Evolutionary conservation across 2,888 invertebrate genomes (phyloP).

Genomic region (Zaprionus obscuricornis): DNA sequence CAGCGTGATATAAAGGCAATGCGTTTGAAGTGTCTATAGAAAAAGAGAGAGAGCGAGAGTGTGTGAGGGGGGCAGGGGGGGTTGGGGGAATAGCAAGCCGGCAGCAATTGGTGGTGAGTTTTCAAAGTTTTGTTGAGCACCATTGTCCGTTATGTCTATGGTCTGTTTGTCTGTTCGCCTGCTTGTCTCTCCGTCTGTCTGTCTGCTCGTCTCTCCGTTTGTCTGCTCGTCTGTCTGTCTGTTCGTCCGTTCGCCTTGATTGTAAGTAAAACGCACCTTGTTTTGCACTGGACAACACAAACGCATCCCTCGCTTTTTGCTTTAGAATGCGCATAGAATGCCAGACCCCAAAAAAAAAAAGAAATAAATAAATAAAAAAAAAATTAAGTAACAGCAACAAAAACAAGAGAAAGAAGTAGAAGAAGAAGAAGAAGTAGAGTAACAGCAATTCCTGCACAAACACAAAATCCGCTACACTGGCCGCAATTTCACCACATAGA

Average conservation of each 20-base stretch:
- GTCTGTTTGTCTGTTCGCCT: constrained; percentile 6
- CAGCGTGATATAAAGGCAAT: not conserved
- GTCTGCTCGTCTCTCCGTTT: too few species aligned
- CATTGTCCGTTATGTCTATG: too few species aligned
- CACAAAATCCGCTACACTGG: constrained; percentile 68
- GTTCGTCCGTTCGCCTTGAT: too few species aligned
- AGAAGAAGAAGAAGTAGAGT: not conserved
- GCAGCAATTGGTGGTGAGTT: constrained; percentile 62
- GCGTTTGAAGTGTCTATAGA: not conserved
- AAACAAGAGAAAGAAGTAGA: constrained; percentile 6
- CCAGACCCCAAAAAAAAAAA: constrained; percentile 41
- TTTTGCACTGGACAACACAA: constrained; percentile 24
- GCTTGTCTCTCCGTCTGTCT: too few species aligned
- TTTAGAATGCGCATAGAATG: constrained; percentile 56
- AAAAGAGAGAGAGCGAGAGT: not conserved
- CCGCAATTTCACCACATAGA: constrained; percentile 36
- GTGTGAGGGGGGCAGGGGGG: not conserved
- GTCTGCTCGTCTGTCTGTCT: too few species aligned
- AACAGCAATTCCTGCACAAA: constrained; percentile 54
- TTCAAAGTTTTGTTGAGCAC: constrained; percentile 50
- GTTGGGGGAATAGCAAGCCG: constrained; percentile 9
- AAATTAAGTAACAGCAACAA: constrained; percentile 24
- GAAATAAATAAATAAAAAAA: constrained; percentile 1
- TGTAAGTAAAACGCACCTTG: constrained; percentile 47
- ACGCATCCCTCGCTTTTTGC: constrained; percentile 18